phyloP scores from a whole-genome alignment of 2,113 vertebrate species.

The Albula glossodonta region DNA sequence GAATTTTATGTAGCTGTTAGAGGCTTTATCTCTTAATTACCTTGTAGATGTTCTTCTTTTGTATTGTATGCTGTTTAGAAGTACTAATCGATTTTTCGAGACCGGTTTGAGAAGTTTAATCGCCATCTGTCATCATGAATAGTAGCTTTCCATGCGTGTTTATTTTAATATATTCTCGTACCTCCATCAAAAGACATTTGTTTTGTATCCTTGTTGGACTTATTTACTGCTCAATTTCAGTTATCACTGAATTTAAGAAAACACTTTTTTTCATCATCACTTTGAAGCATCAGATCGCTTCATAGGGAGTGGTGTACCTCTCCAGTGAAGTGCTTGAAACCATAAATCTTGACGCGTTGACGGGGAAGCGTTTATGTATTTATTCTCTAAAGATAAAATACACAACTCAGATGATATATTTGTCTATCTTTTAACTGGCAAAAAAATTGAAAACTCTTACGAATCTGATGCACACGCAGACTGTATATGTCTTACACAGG shows the following conservation, averaged over 20 bases:
- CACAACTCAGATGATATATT: too few species aligned
- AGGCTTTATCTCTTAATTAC: not conserved
- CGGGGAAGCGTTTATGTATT: not conserved
- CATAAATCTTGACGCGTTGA: not conserved
- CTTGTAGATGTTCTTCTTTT: not conserved
- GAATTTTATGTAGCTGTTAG: not conserved
- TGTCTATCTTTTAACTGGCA: too few species aligned
- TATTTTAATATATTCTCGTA: not conserved
- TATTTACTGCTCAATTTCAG: too few species aligned
- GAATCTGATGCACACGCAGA: not conserved
- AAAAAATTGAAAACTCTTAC: not conserved
- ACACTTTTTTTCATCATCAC: not conserved
- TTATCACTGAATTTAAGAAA: too few species aligned
- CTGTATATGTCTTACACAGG: slow-evolving; percentile 6
- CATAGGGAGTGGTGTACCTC: not conserved
- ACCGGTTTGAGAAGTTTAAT: not conserved
- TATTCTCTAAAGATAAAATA: not conserved
- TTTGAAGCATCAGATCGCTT: not conserved
- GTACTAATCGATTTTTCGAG: not conserved
- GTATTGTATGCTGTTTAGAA: not conserved
- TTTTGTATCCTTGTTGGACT: not conserved
- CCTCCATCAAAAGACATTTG: not conserved
- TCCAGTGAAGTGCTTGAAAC: not conserved
- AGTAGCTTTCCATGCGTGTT: not conserved
- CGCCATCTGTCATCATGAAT: not conserved